phyloP scores from a whole-genome alignment of 2,888 invertebrate species.

The Luperina nickerlii region DNA sequence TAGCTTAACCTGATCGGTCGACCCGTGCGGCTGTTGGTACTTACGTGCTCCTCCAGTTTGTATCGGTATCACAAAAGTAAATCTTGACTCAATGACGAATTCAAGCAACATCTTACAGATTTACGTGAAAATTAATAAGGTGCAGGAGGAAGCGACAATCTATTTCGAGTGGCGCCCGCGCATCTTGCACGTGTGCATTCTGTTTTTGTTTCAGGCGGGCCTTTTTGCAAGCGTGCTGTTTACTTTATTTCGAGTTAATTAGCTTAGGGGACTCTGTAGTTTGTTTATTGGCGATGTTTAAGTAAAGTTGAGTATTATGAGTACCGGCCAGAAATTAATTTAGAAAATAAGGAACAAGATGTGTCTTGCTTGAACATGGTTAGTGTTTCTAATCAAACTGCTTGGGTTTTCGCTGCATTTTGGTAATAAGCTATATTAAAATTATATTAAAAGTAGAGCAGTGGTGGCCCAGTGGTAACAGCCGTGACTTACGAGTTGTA shows the following conservation, averaged over 20 bases:
- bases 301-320: neutral
- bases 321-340: neutral
- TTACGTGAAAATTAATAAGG: conserved; percentile 29
- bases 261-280: neutral
- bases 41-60: neutral
- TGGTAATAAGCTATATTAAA: neutral
- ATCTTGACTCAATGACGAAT: neutral
- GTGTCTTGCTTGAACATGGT: neutral
- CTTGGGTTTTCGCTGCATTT: neutral
- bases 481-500: too few relatives aligned
- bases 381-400: neutral
- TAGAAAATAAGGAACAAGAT: neutral
- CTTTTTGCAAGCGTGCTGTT: conserved; percentile 13
- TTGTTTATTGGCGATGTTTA: neutral
- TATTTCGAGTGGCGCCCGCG: conserved; percentile 69
- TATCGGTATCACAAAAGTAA: neutral
- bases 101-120: conserved; percentile 1
- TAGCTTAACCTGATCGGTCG: too few relatives aligned
- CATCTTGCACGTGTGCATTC: conserved; percentile 49
- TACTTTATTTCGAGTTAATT: conserved; percentile 30
- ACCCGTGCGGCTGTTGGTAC: too few relatives aligned
- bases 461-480: too few relatives aligned
- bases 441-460: neutral
- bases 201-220: conserved; percentile 60
- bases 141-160: conserved; percentile 69